Base-by-base conservation (phyloP, 2,888 invertebrate genomes). In the Archaeoteleia sp. region DNA sequence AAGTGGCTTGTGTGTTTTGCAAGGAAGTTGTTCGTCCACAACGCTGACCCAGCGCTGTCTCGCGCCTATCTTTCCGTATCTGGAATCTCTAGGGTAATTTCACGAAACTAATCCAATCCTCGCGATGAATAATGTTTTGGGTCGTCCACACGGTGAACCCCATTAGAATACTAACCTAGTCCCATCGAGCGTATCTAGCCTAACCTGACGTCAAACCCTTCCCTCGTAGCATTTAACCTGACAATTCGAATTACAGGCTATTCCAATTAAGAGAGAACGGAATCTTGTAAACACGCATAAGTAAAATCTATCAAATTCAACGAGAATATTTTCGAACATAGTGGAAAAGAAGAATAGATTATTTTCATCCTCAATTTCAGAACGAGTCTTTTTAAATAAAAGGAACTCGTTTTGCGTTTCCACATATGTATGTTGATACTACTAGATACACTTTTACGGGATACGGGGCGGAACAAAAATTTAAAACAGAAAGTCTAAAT, bases 71-170 rank as follows among this genome's bases (percentile, higher is more conserved):
- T 70, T 65, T 53, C 61, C 37, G 35, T 49, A 67, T 51, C 49
- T 55, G 49, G 58, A 61, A 72, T 74, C 74, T 74, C 73, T 42
- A 66, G 74, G 65, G 74, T 75, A 73, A 78, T 78, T 77, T 72
- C 70, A 68, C 74, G 72, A 74, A 74, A 74, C 74, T 76, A 76
- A 76, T 76, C 74, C 72, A 72, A 74, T 75, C 70, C 72, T 62
- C 58, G 66, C 68, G 73, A 75, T 75, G 74, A 75, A 75, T 76
- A 77, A 77, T 77, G 76, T 73, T 72, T 70, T 65, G n/a, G 73
- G 74, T 74, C 71, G 74, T 71, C 63, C 68, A 58, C 54, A 43
- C 54, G 48, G 54, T 53, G 58, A 34, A 63, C 58, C 57, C 69
- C 46, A 61, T 69, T 69, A 66, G 65, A 69, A 69, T 69, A 66